Conservation (phyloP, 1,140 invertebrate genomes). For the Dermatophagoides farinae region DNA sequence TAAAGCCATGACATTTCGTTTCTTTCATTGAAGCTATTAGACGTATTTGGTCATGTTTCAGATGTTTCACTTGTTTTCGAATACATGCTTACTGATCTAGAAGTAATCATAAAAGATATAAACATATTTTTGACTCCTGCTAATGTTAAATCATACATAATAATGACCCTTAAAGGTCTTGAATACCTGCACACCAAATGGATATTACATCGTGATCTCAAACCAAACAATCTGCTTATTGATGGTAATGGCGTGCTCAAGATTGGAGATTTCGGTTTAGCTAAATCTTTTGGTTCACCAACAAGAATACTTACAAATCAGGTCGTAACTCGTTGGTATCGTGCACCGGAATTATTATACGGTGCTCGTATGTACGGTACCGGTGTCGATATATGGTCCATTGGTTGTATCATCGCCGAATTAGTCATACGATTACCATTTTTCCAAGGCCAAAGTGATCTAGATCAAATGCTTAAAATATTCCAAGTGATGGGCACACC, state of each 20-base stretch:
- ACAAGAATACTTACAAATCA: constrained; percentile 91
- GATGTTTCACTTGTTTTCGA: constrained; percentile 99
- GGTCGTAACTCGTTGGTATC: constrained; percentile 66
- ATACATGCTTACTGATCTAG: constrained; percentile 98
- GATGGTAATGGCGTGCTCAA: constrained; percentile 79
- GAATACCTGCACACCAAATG: constrained; percentile 90
- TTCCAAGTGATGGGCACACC: constrained; percentile 82
- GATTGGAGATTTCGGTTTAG: constrained; percentile 95
- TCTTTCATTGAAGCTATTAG: constrained; percentile 34
- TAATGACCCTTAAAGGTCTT: constrained; percentile 82
- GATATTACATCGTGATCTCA: constrained; percentile 95
- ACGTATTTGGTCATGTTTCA: constrained; percentile 92
- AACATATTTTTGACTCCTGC: constrained; percentile 69
- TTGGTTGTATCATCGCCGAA: constrained; percentile 93
- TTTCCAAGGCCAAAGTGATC: constrained; percentile 82
- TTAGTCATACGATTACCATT: constrained; percentile 70
- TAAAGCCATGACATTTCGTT: constrained; percentile 3
- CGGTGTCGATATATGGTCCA: constrained; percentile 96
- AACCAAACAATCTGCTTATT: constrained; percentile 94
- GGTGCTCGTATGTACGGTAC: constrained; percentile 82
- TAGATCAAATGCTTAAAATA: constrained; percentile 86
- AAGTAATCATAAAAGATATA: constrained; percentile 46
- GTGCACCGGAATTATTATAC: constrained; percentile 83
- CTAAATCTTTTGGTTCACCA: constrained; percentile 89
- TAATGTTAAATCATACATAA: constrained; percentile 85